Base-by-base conservation (phyloP, 2,113 vertebrate genomes). In the Myrmecophaga tridactyla region DNA sequence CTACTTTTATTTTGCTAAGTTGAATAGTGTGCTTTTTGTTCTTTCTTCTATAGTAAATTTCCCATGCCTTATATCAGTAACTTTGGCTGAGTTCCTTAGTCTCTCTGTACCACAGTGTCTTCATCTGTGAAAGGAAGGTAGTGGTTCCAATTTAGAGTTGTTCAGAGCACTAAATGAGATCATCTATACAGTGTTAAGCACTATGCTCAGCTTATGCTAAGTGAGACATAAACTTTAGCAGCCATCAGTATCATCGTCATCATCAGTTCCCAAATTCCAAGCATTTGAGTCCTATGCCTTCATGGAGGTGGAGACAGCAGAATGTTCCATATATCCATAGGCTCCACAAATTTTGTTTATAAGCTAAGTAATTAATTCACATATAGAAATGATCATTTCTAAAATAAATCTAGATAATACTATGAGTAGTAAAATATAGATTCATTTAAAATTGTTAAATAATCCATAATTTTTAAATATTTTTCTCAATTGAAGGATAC, bases 391-490 rank as follows among this genome's bases (percentile, higher is more conserved):
- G n/a, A n/a, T n/a, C n/a, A n/a, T n/a, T n/a, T n/a, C n/a, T n/a
- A n/a, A n/a, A n/a, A n/a, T n/a, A n/a, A n/a, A n/a, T n/a, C n/a
- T n/a, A n/a, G n/a, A n/a, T n/a, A n/a, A n/a, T 36, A 91, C 27
- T 85, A 27, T 93, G 17, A 94, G 25, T 72, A 73, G 78, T 77
- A 86, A 86, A 83, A 94, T 43, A 7, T 14, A 89, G 18, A 53
- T 92, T 77, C 20, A 92, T 65, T 92, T 81, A 53, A 73, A 86
- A 80, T 69, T 86, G 17, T 90, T 78, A 72, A 89, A 81, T 29
- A 86, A 77, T n/a, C 92, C 9, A n/a, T n/a, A 96, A 0, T 87
- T 86, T 69, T n/a, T 67, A 84, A 94, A 27, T 84, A 70, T 34
- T 53, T 75, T 96, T 80, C 60, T 93, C 60, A 91, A 62, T 46